Evolutionary conservation across 2,888 invertebrate genomes (phyloP), one percentile per base, ranked within the genome.

Genomic region (Marronus borbonicus): DNA sequence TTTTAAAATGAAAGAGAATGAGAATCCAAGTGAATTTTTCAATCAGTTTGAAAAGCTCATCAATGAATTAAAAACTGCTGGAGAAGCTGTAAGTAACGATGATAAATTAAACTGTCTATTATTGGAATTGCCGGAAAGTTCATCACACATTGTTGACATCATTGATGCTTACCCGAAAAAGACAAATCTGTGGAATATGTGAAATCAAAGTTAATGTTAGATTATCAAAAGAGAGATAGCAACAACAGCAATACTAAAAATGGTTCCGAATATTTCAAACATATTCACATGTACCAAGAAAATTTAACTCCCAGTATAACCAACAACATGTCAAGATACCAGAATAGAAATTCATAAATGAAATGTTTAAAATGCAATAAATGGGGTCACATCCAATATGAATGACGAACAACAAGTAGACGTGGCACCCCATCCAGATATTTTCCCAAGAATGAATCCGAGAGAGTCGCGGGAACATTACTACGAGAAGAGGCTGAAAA

Each of bases 81-180:
- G 17, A 55, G 55, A 55, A 55, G n/a, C 55, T 24, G 60, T 60
- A 24, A 60, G 60, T 60, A 60, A 79, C 8, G 77, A 80, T 66
- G 80, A 80, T 69, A 81, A 80, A 76, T 78, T 80, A 60, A 82
- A 79, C 64, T 81, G 80, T 78, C 68, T 80, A 28, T 72, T 81
- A 39, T 72, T 78, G 7, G 17, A 24, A 60, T 12, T 60, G 1
- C 81, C 81, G 39, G 81, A 81, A 60, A 79, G 77, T 36, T 75
- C 52, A 77, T 62, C 72, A 77, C 24, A 78, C 77, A 69, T 60
- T 24, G 1, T 60, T 8, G 60, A 60, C 8, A 80, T 80, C 44
- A 81, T 81, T 36, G 80, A 81, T 76, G 80, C 78, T 24, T 58
- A 77, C 76, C 79, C 14, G 77, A 79, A 62, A 77, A 77, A 39